phyloP scores from a whole-genome alignment of 2,113 vertebrate genomes.

The Syngnathus typhle region DNA sequence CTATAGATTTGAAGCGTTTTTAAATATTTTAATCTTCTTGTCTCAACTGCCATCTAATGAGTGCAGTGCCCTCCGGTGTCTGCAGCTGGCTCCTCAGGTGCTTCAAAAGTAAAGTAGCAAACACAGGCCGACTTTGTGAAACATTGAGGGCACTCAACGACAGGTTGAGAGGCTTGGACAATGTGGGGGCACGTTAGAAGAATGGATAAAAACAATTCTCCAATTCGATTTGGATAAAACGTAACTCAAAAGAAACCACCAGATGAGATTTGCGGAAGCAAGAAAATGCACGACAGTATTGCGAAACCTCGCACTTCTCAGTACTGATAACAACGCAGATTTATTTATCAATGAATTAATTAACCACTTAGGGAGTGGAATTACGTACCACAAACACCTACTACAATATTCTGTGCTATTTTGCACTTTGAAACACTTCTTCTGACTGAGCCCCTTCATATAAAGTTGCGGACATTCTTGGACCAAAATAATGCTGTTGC shows the following conservation, averaged over 20 bases:
- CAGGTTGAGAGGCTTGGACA: conserved; percentile 43
- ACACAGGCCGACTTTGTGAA: conserved; percentile 40
- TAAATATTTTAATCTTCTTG: conserved; percentile 9
- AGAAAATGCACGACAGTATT: not conserved
- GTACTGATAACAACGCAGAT: not conserved
- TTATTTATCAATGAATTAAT: not conserved
- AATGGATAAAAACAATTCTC: conserved; percentile 10
- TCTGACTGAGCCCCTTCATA: too few relatives aligned
- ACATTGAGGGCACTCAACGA: conserved; percentile 52
- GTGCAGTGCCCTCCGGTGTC: conserved; percentile 7
- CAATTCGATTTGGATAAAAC: not conserved
- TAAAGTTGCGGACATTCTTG: too few relatives aligned
- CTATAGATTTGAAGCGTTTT: conserved; percentile 3
- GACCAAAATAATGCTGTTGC: too few relatives aligned
- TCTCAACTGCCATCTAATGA: conserved; percentile 13
- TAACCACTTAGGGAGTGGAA: not conserved
- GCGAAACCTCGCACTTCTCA: not conserved
- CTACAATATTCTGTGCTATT: too few relatives aligned
- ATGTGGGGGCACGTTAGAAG: conserved; percentile 17
- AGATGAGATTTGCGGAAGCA: not conserved
- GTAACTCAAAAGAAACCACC: not conserved
- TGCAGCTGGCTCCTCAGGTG: conserved; percentile 27
- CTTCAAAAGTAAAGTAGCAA: conserved; percentile 43
- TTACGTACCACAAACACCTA: too few relatives aligned
- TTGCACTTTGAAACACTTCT: too few relatives aligned